A percentile compares a stretch with the other conserved stretches of the same genome.
These are phyloP conservation scores for Brachionus asplanchnoidis DNA, from an alignment of 1,140 invertebrate genomes.

Conservation along the genomic window DNA sequence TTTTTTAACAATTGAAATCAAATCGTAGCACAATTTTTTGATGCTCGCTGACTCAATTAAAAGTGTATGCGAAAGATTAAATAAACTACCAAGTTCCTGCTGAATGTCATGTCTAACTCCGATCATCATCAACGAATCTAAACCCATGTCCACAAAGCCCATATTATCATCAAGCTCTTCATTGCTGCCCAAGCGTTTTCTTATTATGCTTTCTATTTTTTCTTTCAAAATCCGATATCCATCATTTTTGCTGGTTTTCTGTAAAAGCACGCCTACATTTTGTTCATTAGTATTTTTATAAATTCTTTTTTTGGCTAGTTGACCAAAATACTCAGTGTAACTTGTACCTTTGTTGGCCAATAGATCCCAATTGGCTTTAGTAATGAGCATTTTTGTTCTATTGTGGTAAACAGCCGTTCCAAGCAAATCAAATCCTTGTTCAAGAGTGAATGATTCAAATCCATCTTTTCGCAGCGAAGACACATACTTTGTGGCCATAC, in stretches of 20 bases:
- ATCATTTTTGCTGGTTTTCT: neutral
- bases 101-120: neutral
- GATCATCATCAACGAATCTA: neutral
- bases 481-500: neutral
- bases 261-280: neutral
- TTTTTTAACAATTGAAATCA: neutral
- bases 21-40: neutral
- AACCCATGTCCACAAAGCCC: neutral
- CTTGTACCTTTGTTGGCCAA: neutral
- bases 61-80: neutral
- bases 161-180: neutral
- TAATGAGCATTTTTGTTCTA: neutral
- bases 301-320: neutral
- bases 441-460: neutral
- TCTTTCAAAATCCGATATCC: neutral
- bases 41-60: neutral
- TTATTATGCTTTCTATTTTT: neutral
- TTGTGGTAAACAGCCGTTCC: neutral
- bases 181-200: neutral
- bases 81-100: neutral
- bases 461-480: neutral
- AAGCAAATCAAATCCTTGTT: neutral
- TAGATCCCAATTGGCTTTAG: neutral
- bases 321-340: neutral
- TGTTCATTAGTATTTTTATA: neutral